Evolutionary conservation across 2,113 vertebrate species (phyloP).

Genomic region (Etheostoma cragini): DNA sequence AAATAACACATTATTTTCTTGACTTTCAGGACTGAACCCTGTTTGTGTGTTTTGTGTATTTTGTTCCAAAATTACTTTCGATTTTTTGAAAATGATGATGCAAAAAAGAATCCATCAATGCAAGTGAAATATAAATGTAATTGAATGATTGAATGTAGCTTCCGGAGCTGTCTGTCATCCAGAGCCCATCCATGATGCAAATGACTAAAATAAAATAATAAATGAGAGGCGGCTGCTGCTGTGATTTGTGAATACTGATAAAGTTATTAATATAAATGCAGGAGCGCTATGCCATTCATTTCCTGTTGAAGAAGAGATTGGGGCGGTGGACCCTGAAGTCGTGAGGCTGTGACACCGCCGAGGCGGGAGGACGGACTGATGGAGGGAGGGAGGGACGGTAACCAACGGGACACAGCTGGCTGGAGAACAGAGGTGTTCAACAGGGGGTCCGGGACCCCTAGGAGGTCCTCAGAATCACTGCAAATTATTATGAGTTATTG

Average conservation of each 20-base stretch:
- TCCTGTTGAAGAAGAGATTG: conserved; percentile 65
- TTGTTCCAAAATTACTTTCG: neutral
- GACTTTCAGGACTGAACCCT: neutral
- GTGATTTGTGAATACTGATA: conserved; percentile 75
- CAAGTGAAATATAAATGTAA: neutral
- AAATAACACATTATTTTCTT: neutral
- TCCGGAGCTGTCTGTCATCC: conserved; percentile 23
- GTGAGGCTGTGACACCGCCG: conserved; percentile 52
- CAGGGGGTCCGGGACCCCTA: no score
- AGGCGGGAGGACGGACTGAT: conserved; percentile 16
- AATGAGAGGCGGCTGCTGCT: conserved; percentile 57
- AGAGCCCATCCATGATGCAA: conserved; percentile 47
- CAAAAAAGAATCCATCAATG: no score
- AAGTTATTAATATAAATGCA: conserved; percentile 78
- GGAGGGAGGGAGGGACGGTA: neutral
- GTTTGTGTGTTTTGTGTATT: neutral
- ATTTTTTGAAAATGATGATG: neutral
- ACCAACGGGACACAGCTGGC: neutral
- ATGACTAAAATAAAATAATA: conserved; percentile 40
- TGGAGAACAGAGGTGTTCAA: neutral
- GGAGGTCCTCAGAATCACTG: no score
- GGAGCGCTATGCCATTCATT: conserved; percentile 61
- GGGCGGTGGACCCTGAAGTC: conserved; percentile 60
- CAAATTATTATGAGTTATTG: no score
- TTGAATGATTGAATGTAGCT: neutral